A percentile compares a stretch with the other conserved stretches of the same genome.
Conservation (phyloP, 92 coral and sea anemone species). For the Zoanthus solanderi region DNA sequence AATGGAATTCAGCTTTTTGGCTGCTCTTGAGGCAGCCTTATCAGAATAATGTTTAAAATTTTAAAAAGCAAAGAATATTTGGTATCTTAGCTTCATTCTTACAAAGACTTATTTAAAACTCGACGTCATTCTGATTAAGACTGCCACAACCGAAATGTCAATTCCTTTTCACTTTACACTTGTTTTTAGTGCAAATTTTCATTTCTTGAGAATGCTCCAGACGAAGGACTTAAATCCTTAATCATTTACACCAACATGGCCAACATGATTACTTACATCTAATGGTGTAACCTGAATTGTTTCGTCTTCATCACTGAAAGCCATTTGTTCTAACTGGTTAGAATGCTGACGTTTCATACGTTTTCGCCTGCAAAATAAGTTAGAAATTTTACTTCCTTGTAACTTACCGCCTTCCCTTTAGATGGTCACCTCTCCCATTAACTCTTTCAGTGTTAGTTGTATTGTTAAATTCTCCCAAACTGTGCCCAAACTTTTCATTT, state of each 20-base stretch:
- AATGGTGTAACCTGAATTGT: slow-evolving; percentile 77
- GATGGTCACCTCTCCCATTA: too few species aligned
- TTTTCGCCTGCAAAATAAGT: slow-evolving; percentile 59
- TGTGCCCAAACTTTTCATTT: too few species aligned
- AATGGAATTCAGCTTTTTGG: too few species aligned
- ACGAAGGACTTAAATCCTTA: too few species aligned
- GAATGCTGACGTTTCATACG: slow-evolving; percentile 77
- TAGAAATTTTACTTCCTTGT: neutral
- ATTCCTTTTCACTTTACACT: neutral
- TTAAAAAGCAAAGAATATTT: too few species aligned
- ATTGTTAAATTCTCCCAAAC: too few species aligned
- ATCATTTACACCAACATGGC: neutral
- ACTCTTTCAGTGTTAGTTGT: too few species aligned
- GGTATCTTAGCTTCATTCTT: too few species aligned
- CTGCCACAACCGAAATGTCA: neutral
- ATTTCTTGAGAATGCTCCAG: neutral
- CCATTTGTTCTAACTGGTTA: slow-evolving; percentile 60
- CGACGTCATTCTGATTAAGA: too few species aligned
- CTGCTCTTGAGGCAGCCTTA: too few species aligned
- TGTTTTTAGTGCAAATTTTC: neutral
- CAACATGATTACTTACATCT: slow-evolving; percentile 59
- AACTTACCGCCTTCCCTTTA: neutral
- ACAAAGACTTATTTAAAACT: too few species aligned
- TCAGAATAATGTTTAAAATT: too few species aligned
- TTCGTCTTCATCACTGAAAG: slow-evolving; percentile 83